Evolutionary conservation across 2,797 vertebrate species (phyloP).

Genomic region (Sebastes matsubarae): DNA sequence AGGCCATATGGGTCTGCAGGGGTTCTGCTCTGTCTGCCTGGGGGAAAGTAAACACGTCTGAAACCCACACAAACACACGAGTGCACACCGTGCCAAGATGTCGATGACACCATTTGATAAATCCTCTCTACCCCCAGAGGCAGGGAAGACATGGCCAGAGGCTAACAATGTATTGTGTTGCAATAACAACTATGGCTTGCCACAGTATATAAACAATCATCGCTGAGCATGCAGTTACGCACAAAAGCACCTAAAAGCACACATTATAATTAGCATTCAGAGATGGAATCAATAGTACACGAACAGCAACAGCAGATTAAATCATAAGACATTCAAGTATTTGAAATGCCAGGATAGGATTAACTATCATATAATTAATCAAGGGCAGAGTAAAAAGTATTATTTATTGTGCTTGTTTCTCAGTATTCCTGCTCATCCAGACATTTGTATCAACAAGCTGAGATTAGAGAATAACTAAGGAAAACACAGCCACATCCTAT

Average conservation of each 20-base stretch:
- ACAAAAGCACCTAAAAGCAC: background rate
- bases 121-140: slow-evolving; percentile 33
- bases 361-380: slow-evolving; percentile 1
- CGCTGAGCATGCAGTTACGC: background rate
- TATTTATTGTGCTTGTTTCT: background rate
- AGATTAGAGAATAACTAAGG: background rate
- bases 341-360: background rate
- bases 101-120: slow-evolving; percentile 55
- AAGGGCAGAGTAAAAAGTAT: background rate
- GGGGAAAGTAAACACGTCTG: slow-evolving; percentile 73
- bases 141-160: slow-evolving; percentile 19
- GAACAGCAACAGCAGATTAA: slow-evolving; percentile 11
- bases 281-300: slow-evolving; percentile 7
- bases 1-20: slow-evolving; percentile 72
- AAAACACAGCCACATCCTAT: background rate
- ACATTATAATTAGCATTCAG: slow-evolving; percentile 1
- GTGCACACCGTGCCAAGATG: slow-evolving; percentile 44
- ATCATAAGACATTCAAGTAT: background rate
- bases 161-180: slow-evolving; percentile 39
- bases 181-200: slow-evolving; percentile 34
- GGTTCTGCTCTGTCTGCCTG: slow-evolving; percentile 61
- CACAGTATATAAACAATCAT: slow-evolving; percentile 2
- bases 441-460: background rate
- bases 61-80: slow-evolving; percentile 49
- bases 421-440: background rate